phyloP scores from a whole-genome alignment of 2,888 invertebrate species.

The Pollenia amentaria region DNA sequence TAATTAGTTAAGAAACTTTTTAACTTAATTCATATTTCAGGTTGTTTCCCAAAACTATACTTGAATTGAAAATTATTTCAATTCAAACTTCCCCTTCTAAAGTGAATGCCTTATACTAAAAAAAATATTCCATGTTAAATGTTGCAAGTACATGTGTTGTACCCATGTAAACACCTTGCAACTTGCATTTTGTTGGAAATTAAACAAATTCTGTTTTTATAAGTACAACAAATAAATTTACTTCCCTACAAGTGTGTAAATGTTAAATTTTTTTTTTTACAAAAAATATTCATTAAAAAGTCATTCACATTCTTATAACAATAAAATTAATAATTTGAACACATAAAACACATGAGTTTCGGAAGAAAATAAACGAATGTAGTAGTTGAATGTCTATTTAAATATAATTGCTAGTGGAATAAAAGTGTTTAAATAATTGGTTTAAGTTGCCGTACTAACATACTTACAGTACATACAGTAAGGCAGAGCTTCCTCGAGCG shows the following conservation, averaged over 20 bases:
- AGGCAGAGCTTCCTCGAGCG: not conserved
- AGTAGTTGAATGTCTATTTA: constrained; percentile 11
- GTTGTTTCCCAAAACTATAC: constrained; percentile 4
- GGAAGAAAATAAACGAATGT: not conserved
- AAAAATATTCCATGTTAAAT: constrained; percentile 11
- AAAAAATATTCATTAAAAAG: constrained; percentile 47
- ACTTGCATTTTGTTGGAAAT: not conserved
- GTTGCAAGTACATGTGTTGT: constrained; percentile 21
- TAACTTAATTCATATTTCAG: not conserved
- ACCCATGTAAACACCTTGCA: constrained; percentile 20
- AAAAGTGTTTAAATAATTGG: not conserved
- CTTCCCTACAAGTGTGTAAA: constrained; percentile 27
- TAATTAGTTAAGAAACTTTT: not conserved
- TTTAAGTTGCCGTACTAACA: constrained; percentile 43
- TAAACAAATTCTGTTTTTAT: constrained; percentile 31
- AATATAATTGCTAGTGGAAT: constrained; percentile 30
- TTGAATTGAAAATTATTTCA: not conserved
- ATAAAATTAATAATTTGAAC: constrained; percentile 21
- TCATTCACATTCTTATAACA: constrained; percentile 42
- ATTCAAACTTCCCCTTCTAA: constrained; percentile 56
- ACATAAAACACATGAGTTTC: not conserved
- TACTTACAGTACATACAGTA: constrained; percentile 7
- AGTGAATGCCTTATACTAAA: constrained; percentile 45
- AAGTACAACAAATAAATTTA: constrained; percentile 19
- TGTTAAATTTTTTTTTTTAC: not conserved